These are phyloP conservation scores for Nomada fucata DNA, from an alignment of 2,888 invertebrate genomes.

Conservation along the genomic window DNA sequence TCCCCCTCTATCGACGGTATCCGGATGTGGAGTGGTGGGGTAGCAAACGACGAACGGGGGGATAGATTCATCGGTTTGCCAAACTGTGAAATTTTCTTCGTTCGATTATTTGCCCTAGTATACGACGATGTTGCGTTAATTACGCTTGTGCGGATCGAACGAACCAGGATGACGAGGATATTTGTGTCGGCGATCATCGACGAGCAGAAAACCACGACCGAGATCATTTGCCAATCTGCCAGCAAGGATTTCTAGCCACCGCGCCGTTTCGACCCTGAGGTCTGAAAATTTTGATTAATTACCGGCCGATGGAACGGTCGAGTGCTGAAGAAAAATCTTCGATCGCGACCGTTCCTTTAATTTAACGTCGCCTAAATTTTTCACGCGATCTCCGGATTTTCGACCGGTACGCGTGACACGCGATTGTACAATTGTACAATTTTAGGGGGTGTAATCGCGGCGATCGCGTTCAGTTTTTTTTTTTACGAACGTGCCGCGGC, in stretches of 20 bases:
- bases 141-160: conserved; percentile 52
- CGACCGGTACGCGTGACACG: background rate
- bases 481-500: conserved; percentile 10
- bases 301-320: background rate
- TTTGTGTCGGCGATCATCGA: conserved; percentile 57
- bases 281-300: conserved; percentile 22
- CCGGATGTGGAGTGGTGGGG: conserved; percentile 4
- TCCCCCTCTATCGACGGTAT: conserved; percentile 64
- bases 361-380: background rate
- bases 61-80: conserved; percentile 78
- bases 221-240: conserved; percentile 35
- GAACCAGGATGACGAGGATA: conserved; percentile 25
- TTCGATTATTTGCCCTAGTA: conserved; percentile 62
- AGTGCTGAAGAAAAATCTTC: background rate
- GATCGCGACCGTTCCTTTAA: background rate
- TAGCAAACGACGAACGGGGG: conserved; percentile 34
- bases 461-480: no score
- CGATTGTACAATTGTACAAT: no score
- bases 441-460: no score
- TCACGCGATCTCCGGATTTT: background rate
- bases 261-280: conserved; percentile 11
- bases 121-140: conserved; percentile 61
- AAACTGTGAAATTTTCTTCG: conserved; percentile 70
- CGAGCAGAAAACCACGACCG: conserved; percentile 34
- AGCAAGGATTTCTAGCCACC: conserved; percentile 25